Base-by-base conservation (phyloP, 1,140 invertebrate species). In the Ceratosolen fusciceps region DNA sequence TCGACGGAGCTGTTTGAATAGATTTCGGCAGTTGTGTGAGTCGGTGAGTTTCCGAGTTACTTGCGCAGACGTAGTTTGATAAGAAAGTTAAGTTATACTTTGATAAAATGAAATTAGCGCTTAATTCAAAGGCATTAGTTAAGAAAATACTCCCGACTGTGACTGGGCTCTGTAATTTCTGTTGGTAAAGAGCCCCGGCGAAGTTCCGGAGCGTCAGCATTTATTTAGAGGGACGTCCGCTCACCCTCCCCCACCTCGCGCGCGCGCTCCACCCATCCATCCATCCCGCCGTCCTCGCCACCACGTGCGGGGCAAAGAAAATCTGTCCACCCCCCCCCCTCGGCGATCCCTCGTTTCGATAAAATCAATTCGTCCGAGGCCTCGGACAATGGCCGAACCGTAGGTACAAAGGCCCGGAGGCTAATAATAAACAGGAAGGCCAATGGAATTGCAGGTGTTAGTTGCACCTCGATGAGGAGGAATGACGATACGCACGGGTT, bases 361-460 rank as follows among this genome's bases (percentile, higher is more conserved):
- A 5, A 37, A 65, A 65, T 37, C 60, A 65, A 65, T 65, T 65
- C 60, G n/a, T 37, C 31, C 31, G 7, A 5, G 60, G 4, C 37
- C 60, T 65, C 21, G 49, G 2, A 12, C n/a, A 21, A 39, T 70
- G 47, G 43, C 7, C 26, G 68, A 79, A 79, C n/a, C n/a, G n/a
- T n/a, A 43, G 77, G 58, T 24, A 65, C 72, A 74, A 56, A 80
- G 12, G 70, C 72, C 62, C 37, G 24, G 47, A 12, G 19, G 26
- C 56, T 29, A 47, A 80, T 80, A 80, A 80, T 74, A 74, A 80
- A 74, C 72, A 72, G 78, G 78, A 80, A 80, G 49, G 14, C 7
- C 52, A 70, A 39, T 74, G 58, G 74, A 72, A 79, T 79, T 79
- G 49, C 62, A 67, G 39, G 49, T 52, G 56, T 68, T 74, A 74